Percentiles rank a stretch among this genome's conserved stretches.
phyloP scores from a whole-genome alignment of 2,113 vertebrate species.

The Polypterus bichir region DNA sequence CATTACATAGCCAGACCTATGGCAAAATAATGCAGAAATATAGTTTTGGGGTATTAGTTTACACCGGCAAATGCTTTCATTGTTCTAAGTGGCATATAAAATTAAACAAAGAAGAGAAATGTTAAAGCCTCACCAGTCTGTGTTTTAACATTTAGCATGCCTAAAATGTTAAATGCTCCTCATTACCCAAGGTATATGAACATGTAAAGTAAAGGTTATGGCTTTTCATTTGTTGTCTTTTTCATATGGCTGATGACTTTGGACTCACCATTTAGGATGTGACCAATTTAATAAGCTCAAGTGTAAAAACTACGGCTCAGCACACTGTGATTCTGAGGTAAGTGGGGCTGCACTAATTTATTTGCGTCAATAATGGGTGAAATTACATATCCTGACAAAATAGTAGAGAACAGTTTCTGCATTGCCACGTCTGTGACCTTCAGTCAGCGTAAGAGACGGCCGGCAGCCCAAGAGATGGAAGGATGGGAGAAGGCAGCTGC shows the following conservation, averaged over 20 bases:
- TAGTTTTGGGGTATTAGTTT: constrained; percentile 11
- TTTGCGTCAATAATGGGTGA: constrained; percentile 22
- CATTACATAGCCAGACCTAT: constrained; percentile 4
- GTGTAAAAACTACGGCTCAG: constrained; percentile 15
- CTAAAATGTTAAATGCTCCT: constrained; percentile 28
- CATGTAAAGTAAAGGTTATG: constrained; percentile 29
- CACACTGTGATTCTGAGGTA: constrained; percentile 16
- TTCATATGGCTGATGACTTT: constrained; percentile 30
- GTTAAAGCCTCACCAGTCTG: no score
- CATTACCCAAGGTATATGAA: constrained; percentile 28
- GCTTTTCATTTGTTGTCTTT: constrained; percentile 27
- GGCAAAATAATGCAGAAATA: constrained; percentile 12
- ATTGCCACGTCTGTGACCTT: no score
- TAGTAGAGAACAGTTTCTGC: background rate
- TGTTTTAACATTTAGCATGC: no score
- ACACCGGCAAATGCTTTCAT: no score
- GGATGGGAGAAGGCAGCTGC: no score
- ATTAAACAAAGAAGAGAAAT: no score
- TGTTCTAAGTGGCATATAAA: no score
- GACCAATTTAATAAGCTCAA: constrained; percentile 23
- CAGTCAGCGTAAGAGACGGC: no score
- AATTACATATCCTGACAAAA: constrained; percentile 11
- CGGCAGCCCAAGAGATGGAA: no score
- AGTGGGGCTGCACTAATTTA: constrained; percentile 22
- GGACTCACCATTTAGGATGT: constrained; percentile 25